Base-by-base conservation (phyloP, 2,888 invertebrate genomes). In the Ceramica pisi region DNA sequence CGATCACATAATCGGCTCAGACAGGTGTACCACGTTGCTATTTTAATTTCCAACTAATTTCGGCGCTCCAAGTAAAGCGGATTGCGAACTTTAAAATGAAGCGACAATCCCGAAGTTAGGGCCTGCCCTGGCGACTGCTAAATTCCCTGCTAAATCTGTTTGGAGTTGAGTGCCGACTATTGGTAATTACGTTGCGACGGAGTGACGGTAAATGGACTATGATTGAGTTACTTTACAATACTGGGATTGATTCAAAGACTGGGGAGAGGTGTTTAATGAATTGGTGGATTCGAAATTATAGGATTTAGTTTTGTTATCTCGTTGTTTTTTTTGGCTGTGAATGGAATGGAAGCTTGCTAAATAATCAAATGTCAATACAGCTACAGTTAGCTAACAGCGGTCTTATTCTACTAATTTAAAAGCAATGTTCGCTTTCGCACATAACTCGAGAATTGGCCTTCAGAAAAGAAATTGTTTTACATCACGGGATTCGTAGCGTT, bases 21-120 rank as follows among this genome's bases (percentile, higher is more conserved):
- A 90, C 94, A 94, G 94, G 94, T 93, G 92, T 87, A 88, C 88
- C 78, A n/a, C 74, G 61, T 44, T 80, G 81, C 82, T 83, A 92
- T 93, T 94, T 95, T 94, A 94, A 94, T 94, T 94, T 90, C 83
- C 89, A 89, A 92, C 93, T 92, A 94, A 94, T 94, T 94, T 92
- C 83, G 83, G 80, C 89, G 90, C 90, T 90, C 89, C 82, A 86
- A 88, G 89, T 89, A 92, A 94, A 95, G 94, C 92, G 92, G 95
- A 94, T 94, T 94, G 92, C 86, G 72, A 92, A 94, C 90, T 94
- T 94, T 85, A 85, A 93, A 92, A 94, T 94, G 91, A 92, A 83
- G 81, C 83, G 81, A 71, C 76, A 67, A 71, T 69, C 63, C 16
- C 60, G 67, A 83, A 92, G 91, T 92, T 92, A 82, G 68, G 65